These are phyloP conservation scores for Eilema griseolum DNA, from an alignment of 2,888 invertebrate species.

Conservation along the genomic window DNA sequence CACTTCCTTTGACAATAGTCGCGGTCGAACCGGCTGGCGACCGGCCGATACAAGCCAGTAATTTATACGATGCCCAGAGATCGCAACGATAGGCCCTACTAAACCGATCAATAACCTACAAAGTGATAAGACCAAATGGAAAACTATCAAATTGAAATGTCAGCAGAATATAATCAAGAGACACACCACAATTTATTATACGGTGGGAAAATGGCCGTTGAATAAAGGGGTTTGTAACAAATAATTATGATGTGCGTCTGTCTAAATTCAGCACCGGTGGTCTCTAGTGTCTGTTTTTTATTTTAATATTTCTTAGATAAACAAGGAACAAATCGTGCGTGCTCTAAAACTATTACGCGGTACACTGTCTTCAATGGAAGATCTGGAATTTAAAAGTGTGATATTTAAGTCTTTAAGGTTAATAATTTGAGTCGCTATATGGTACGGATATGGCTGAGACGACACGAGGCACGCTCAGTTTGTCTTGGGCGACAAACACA, in stretches of 20 bases:
- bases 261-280: conserved; percentile 62
- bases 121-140: conserved; percentile 72
- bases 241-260: conserved; percentile 60
- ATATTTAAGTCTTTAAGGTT: conserved; percentile 44
- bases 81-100: conserved; percentile 74
- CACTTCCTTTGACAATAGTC: conserved; percentile 83
- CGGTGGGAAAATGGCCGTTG: conserved; percentile 49
- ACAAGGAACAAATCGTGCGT: conserved; percentile 25
- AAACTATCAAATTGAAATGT: conserved; percentile 80
- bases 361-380: conserved; percentile 21
- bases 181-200: conserved; percentile 62
- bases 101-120: conserved; percentile 81
- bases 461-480: conserved; percentile 69
- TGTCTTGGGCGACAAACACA: conserved; percentile 81
- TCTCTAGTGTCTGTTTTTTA: conserved; percentile 51
- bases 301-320: conserved; percentile 34
- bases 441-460: conserved; percentile 55
- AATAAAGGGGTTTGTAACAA: conserved; percentile 49
- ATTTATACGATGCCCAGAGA: conserved; percentile 76
- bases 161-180: conserved; percentile 71
- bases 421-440: conserved; percentile 51
- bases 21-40: conserved; percentile 51
- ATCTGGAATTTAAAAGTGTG: conserved; percentile 36
- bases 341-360: conserved; percentile 32
- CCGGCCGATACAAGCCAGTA: conserved; percentile 58